Base-by-base conservation (phyloP, 23 tunicate genomes). In the Styela clava region DNA sequence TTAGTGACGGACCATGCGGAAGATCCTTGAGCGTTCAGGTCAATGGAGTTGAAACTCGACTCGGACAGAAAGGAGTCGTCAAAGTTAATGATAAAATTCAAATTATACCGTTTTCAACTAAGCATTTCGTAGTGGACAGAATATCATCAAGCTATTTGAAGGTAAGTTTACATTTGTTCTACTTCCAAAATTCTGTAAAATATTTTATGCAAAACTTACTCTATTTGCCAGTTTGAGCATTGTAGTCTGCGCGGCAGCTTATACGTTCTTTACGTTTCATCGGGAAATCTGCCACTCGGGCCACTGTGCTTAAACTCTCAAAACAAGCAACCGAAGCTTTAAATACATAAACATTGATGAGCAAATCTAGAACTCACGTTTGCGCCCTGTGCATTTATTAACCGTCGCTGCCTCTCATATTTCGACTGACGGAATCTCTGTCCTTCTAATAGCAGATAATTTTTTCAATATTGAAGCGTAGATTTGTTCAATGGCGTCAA, bases 81-180 rank as follows among this genome's bases (percentile, higher is more conserved):
- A 88, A 85, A 78, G 71, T 90, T 33, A 79, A 83, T 28, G 91
- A 85, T 44, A 89, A 90, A 27, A 88, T 85, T 65, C 87, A 71
- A 2, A 71, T 86, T 33, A 78, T 94, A 24, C 99, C 99, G 32
- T 86, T 89, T 63, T 88, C 85, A 74, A 83, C 74, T 73, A 81
- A 89, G 61, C 79, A 78, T 68, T 94, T 69, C 63, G 95, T 89
- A 20, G 89, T 94, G 78, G 99, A 94, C 72, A 94, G 89, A 79
- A 88, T 94, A 34, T 85, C 99, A 22, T 74, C 91, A 7, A 85
- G 61, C 71, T 86, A 82, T 74, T 86, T 69, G 70, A 94, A 94
- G 83, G 97, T 91, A 51, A 34, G 18, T 3, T 12, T 1, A 67
- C 27, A 65, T 67, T 29, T 22, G 2, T 18, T 67, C 16, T 67